Evolutionary conservation across 2,888 invertebrate genomes (phyloP).

Genomic region (Empis livida): DNA sequence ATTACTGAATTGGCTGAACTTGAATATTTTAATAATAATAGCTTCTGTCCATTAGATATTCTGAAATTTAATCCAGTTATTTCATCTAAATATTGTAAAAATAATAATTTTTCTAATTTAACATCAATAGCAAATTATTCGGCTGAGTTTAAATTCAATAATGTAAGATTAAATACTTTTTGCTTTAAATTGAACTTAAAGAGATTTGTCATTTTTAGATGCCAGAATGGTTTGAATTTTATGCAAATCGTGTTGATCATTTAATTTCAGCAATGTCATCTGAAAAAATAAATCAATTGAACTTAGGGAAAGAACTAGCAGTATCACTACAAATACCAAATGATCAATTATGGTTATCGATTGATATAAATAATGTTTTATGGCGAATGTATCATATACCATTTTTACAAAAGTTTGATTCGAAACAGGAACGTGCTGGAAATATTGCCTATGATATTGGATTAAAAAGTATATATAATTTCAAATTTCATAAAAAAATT

Average conservation of each 20-base stretch:
- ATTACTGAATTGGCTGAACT: not conserved
- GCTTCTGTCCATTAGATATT: constrained; percentile 33
- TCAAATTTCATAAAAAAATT: not conserved
- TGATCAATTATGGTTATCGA: constrained; percentile 28
- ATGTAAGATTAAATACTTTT: constrained; percentile 20
- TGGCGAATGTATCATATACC: constrained; percentile 33
- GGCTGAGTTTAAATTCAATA: constrained; percentile 28
- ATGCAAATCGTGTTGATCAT: constrained; percentile 31
- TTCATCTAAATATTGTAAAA: constrained; percentile 32
- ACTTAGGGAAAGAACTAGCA: constrained; percentile 28
- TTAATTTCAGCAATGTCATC: constrained; percentile 30
- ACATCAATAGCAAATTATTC: constrained; percentile 32
- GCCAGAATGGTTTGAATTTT: constrained; percentile 32
- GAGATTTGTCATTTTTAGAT: constrained; percentile 18
- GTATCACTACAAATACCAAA: constrained; percentile 27
- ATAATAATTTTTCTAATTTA: constrained; percentile 32
- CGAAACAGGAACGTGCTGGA: constrained; percentile 33
- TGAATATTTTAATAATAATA: constrained; percentile 22
- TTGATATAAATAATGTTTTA: constrained; percentile 29
- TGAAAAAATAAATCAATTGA: constrained; percentile 27
- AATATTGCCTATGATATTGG: constrained; percentile 31
- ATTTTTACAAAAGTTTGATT: constrained; percentile 31
- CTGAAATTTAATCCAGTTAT: constrained; percentile 34
- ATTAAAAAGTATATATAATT: constrained; percentile 22
- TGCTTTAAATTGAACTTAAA: not conserved